Percentiles rank a stretch among this genome's conserved stretches.
Evolutionary conservation across 2,113 vertebrate species (phyloP).

Genomic region (Xyrauchen texanus): DNA sequence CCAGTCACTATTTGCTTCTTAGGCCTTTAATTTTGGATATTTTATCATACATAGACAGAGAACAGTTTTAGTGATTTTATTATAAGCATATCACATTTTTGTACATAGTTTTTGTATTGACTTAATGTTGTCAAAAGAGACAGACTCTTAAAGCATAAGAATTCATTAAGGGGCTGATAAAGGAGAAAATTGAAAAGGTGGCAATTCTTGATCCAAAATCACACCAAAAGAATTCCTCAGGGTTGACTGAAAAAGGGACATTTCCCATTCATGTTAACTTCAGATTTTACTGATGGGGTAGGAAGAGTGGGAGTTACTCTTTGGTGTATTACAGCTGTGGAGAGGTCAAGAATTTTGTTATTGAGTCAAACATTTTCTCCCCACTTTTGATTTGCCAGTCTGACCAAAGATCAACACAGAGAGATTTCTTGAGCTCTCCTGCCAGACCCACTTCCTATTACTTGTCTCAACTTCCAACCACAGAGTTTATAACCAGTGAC

Average conservation of each 20-base stretch:
- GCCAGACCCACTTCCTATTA: slow-evolving; percentile 76
- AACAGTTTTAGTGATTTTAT: no score
- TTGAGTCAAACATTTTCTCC: slow-evolving; percentile 51
- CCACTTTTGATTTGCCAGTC: slow-evolving; percentile 47
- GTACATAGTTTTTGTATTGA: no score
- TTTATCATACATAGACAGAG: not conserved
- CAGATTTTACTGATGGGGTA: slow-evolving; percentile 64
- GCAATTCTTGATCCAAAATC: not conserved
- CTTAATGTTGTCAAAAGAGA: no score
- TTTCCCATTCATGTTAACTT: slow-evolving; percentile 52
- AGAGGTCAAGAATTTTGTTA: slow-evolving; percentile 72
- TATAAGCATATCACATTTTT: no score
- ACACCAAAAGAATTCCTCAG: not conserved
- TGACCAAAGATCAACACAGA: slow-evolving; percentile 62
- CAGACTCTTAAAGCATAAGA: not conserved
- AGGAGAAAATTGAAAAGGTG: no score
- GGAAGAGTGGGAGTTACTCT: slow-evolving; percentile 61
- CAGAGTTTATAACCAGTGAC: slow-evolving; percentile 38
- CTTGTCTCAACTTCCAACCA: slow-evolving; percentile 62
- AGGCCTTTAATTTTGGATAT: not conserved
- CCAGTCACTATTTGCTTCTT: not conserved
- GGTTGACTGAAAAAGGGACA: slow-evolving; percentile 38
- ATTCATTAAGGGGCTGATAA: no score
- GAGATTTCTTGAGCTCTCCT: slow-evolving; percentile 60
- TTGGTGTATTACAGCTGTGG: slow-evolving; percentile 41